Percentiles rank a stretch among this genome's conserved stretches.
These are phyloP conservation scores for Ecdyonurus torrentis DNA, from an alignment of 2,888 invertebrate species.

Conservation along the genomic window DNA sequence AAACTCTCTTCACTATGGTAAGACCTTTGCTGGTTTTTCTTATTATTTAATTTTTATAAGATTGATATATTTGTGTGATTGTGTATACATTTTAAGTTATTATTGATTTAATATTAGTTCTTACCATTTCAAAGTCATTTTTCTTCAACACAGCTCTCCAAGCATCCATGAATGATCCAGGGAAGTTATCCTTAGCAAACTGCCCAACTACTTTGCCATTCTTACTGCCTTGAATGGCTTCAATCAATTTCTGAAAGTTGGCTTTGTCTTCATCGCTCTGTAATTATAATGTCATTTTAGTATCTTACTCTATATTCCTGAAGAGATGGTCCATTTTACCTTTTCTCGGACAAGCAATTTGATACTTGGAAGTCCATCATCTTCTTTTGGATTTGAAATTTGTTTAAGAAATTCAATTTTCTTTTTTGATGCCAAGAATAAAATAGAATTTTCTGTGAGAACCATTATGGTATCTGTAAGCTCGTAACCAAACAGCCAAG, in stretches of 20 bases:
- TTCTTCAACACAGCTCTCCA: conserved; percentile 69
- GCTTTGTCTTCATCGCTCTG: conserved; percentile 79
- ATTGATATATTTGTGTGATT: too few relatives aligned
- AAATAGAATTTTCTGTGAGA: conserved; percentile 66
- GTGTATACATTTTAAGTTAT: too few relatives aligned
- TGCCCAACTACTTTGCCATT: conserved; percentile 77
- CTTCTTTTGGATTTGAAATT: conserved; percentile 64
- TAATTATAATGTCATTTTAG: conserved; percentile 15
- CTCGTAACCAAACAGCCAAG: conserved; percentile 95
- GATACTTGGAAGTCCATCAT: conserved; percentile 64
- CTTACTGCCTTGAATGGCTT: conserved; percentile 72
- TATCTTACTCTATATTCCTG: too few relatives aligned
- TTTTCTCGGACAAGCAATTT: conserved; percentile 80
- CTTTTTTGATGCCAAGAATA: conserved; percentile 90
- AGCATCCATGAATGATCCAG: conserved; percentile 80
- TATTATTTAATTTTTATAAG: too few relatives aligned
- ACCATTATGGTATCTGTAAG: conserved; percentile 91
- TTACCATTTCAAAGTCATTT: conserved; percentile 60
- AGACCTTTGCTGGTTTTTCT: too few relatives aligned
- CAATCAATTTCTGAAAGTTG: conserved; percentile 51
- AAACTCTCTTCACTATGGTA: too few relatives aligned
- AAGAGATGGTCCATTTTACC: conserved; percentile 49
- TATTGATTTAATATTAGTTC: conserved; percentile 8
- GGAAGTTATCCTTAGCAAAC: conserved; percentile 85
- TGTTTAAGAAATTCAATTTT: conserved; percentile 93